Evolutionary conservation across 2,113 vertebrate species (phyloP), one percentile per base, ranked within the genome.

Genomic region (Heterotilapia buettikoferi): DNA sequence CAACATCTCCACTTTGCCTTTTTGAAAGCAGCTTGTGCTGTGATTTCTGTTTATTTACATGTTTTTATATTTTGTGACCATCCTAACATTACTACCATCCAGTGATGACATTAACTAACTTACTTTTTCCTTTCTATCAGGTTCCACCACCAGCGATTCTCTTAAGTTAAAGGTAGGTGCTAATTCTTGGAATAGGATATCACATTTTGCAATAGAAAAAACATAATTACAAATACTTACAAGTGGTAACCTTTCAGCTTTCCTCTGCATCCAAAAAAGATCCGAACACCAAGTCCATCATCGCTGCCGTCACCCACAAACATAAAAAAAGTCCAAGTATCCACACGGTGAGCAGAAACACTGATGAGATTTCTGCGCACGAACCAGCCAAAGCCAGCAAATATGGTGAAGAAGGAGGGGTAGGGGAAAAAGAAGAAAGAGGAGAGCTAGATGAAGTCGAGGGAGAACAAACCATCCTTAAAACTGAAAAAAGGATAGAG

Each of bases 101-200:
- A 33, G 4, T 82, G 36, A 78, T 78, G 45, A 78, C 10, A 13
- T 52, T 31, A 31, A 52, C 18, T 52, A 38, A 90, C 43, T 18
- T 4, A 38, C 36, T 31, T 80, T n/a, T 83, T 88, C 52, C 78
- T 86, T 82, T 91, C 63, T 21, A 24, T 89, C 94, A 99, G 98
- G 97, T 97, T 97, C 96, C 3, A 97, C 97, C 95, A 97, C 95
- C 96, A 98, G 97, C 91, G 97, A 97, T 96, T 97, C 97, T 57
- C 94, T 97, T 96, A 99, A 97, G 94, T 97, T 96, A 13, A 99
- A 98, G 98, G 98, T 99, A 95, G 96, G 96, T 3, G 81, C 2
- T 80, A 6, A 38, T 13, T 43, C 3, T 68, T 9, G 73, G 18
- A 52, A 78, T 6, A 33, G 2, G 6, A 4, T 31, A 7, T 7